Evolutionary conservation across 1,140 invertebrate genomes (phyloP).

Genomic region (Meloidogyne hapla): DNA sequence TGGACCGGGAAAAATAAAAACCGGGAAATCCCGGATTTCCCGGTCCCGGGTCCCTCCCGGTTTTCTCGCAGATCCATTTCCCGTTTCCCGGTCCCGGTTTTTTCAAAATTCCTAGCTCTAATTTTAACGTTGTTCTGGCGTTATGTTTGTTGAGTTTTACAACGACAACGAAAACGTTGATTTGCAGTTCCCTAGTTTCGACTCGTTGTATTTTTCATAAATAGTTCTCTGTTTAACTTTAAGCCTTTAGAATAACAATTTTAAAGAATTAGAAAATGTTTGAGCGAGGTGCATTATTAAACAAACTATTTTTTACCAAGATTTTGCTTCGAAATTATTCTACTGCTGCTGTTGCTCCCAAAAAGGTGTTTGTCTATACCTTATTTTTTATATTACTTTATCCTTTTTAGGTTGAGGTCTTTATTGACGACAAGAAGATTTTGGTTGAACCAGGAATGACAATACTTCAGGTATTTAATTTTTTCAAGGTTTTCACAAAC

Average conservation of each 20-base stretch:
- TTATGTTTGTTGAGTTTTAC: too few relatives aligned
- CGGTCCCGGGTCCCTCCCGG: too few relatives aligned
- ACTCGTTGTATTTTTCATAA: too few relatives aligned
- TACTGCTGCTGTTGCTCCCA: neutral
- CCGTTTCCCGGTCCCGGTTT: too few relatives aligned
- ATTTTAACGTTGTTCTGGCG: too few relatives aligned
- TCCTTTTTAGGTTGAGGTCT: constrained; percentile 78
- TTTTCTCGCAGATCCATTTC: too few relatives aligned
- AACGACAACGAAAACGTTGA: too few relatives aligned
- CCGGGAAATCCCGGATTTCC: too few relatives aligned
- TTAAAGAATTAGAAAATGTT: neutral
- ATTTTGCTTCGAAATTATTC: neutral
- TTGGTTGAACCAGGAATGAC: constrained; percentile 92
- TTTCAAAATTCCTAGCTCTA: too few relatives aligned
- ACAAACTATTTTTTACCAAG: neutral
- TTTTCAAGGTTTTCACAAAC: neutral
- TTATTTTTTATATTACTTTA: neutral
- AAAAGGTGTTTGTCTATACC: neutral
- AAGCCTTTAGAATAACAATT: neutral
- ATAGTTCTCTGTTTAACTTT: too few relatives aligned
- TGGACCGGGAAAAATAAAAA: too few relatives aligned
- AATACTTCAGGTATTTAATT: constrained; percentile 81
- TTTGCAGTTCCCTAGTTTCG: too few relatives aligned
- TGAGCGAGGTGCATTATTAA: neutral
- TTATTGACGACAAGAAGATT: constrained; percentile 93